Evolutionary conservation across 2,113 vertebrate genomes (phyloP).

Genomic region (Myrmecophaga tridactyla): DNA sequence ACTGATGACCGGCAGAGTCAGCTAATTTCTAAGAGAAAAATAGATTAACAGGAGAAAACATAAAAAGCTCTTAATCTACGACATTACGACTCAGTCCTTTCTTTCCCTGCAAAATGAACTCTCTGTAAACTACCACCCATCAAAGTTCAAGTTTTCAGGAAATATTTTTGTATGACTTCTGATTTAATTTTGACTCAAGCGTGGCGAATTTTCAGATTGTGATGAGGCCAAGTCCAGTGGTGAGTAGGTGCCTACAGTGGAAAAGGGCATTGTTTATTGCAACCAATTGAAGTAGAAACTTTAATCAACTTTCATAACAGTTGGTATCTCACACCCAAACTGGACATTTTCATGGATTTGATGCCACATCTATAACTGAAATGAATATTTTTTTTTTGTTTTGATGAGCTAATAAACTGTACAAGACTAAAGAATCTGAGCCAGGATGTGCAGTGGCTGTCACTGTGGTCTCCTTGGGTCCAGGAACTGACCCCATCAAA

Average conservation of each 20-base stretch:
- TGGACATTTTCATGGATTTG: not conserved
- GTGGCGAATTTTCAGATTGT: not conserved
- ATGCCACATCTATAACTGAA: not conserved
- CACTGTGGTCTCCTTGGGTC: not conserved
- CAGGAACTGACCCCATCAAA: not conserved
- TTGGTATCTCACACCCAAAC: not conserved
- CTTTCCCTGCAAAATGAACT: not conserved
- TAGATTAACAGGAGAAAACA: not conserved
- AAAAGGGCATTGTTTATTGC: not conserved
- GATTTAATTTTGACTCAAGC: constrained; percentile 17
- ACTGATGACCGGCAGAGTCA: not conserved
- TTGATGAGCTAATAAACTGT: not conserved
- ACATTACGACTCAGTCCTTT: not conserved
- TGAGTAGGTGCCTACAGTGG: not conserved
- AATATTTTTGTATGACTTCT: not conserved
- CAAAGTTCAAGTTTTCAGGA: not conserved
- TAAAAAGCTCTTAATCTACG: not conserved
- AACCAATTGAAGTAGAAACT: not conserved
- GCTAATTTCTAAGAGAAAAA: not conserved
- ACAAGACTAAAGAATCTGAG: not conserved
- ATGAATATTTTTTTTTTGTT: not conserved
- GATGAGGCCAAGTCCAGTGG: not conserved
- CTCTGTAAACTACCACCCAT: not conserved
- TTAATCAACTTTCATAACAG: not conserved
- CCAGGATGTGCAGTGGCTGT: not conserved